A percentile compares a stretch with the other conserved stretches of the same genome.
Evolutionary conservation across 2,113 vertebrate genomes (phyloP).

Genomic region (Tympanuchus pallidicinctus): DNA sequence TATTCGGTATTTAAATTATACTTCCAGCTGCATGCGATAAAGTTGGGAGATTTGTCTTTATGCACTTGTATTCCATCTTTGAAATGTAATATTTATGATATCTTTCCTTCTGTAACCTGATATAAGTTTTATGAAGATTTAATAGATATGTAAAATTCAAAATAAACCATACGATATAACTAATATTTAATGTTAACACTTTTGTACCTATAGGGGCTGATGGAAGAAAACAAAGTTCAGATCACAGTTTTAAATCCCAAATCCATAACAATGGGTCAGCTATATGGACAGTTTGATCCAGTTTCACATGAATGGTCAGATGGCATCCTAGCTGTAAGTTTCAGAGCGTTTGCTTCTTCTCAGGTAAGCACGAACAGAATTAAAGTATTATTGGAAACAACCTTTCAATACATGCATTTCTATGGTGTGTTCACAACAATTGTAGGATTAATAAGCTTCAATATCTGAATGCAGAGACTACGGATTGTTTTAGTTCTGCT

Average conservation of each 20-base stretch:
- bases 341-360: conserved; percentile 86
- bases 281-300: conserved; percentile 90
- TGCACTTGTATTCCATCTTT: background rate
- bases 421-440: background rate
- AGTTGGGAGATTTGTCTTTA: background rate
- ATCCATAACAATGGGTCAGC: conserved; percentile 91
- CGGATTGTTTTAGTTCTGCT: background rate
- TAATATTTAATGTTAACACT: background rate
- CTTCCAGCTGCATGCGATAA: background rate
- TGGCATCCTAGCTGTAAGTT: conserved; percentile 89
- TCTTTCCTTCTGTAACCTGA: background rate
- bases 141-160: background rate
- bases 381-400: background rate
- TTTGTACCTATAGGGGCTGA: conserved; percentile 78
- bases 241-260: conserved; percentile 93
- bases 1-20: background rate
- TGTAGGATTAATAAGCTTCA: background rate
- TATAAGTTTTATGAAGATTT: background rate
- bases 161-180: background rate
- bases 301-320: conserved; percentile 94
- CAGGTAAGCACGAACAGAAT: conserved; percentile 72
- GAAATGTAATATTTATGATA: background rate
- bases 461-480: background rate
- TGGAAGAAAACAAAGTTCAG: conserved; percentile 92
- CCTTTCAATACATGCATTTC: background rate